phyloP scores from a whole-genome alignment of 2,797 vertebrate species.

The Eremophila alpestris region DNA sequence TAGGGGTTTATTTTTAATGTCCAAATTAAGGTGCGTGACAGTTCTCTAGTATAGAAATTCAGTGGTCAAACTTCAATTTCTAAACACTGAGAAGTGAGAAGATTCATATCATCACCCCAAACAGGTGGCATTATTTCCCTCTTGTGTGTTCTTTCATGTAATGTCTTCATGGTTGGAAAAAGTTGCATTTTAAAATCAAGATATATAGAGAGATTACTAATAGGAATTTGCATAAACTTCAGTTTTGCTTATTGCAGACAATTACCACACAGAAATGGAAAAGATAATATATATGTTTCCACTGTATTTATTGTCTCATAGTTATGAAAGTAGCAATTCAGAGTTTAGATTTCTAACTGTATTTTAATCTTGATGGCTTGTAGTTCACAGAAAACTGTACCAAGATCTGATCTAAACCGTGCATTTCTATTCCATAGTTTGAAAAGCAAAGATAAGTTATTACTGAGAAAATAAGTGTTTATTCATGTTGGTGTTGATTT shows the following conservation, averaged over 20 bases:
- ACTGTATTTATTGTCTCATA: not conserved
- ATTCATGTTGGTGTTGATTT: not conserved
- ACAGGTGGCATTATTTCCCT: not conserved
- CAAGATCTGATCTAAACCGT: not conserved
- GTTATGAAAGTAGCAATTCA: not conserved
- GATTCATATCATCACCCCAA: not conserved
- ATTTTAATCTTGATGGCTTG: not conserved
- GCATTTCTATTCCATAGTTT: not conserved
- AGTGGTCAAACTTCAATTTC: not conserved
- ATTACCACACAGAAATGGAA: not conserved
- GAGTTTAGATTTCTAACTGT: not conserved
- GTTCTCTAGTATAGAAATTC: not conserved
- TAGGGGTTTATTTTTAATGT: not conserved
- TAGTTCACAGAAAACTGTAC: not conserved
- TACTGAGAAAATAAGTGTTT: not conserved
- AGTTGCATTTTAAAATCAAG: not conserved
- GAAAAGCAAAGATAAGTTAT: not conserved
- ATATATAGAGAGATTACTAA: not conserved
- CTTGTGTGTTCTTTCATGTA: not conserved
- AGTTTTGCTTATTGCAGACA: not conserved
- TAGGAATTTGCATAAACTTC: not conserved
- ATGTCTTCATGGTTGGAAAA: not conserved
- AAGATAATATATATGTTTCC: not conserved
- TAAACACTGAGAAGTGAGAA: not conserved
- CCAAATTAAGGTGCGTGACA: not conserved